Conservation (phyloP, 2,113 vertebrate genomes). For the Haemorhous mexicanus region DNA sequence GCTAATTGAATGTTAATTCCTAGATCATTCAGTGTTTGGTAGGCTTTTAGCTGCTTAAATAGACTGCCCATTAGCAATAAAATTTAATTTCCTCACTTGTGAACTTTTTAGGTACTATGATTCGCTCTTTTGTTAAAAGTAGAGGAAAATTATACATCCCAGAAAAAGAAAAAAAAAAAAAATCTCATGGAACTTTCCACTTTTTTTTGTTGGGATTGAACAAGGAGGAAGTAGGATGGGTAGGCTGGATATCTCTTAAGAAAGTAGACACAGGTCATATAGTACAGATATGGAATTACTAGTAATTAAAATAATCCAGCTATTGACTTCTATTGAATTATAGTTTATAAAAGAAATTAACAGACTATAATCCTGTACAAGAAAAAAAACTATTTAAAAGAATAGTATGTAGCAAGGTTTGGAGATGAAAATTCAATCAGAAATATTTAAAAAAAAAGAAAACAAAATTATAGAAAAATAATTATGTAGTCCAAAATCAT, state of each 20-base stretch:
- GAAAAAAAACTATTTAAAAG: neutral
- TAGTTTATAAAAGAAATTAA: neutral
- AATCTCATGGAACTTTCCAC: neutral
- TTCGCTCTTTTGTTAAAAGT: neutral
- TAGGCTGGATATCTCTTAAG: neutral
- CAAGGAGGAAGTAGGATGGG: neutral
- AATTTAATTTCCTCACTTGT: neutral
- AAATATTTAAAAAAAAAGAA: neutral
- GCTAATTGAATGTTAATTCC: neutral
- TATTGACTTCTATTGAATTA: neutral
- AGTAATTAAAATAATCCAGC: neutral
- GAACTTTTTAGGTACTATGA: neutral
- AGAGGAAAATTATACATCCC: fast-evolving
- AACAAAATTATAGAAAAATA: neutral
- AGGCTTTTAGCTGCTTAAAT: neutral
- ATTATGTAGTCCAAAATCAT: neutral
- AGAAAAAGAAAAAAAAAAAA: neutral
- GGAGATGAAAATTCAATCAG: neutral
- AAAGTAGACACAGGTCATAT: neutral
- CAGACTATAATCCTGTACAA: neutral
- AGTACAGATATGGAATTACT: neutral
- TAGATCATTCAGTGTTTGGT: neutral
- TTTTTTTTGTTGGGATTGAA: neutral
- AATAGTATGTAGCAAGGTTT: neutral
- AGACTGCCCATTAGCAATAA: neutral